Evolutionary conservation across 2,797 vertebrate genomes (phyloP).

Genomic region (Dendrocincla tyrannina): DNA sequence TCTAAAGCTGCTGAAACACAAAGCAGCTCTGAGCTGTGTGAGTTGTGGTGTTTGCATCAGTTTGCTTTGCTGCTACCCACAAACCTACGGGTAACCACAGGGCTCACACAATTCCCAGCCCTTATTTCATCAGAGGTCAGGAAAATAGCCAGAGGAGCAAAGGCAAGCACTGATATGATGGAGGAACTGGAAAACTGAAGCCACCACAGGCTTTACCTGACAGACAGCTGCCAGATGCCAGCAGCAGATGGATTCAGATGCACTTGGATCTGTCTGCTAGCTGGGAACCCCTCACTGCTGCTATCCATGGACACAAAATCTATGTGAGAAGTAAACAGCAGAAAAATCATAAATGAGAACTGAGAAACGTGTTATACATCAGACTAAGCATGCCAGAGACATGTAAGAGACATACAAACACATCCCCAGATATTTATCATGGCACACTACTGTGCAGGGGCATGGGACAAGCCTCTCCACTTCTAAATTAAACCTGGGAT

Average conservation of each 20-base stretch:
- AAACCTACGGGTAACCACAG: not conserved
- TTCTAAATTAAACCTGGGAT: not conserved
- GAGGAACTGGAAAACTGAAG: not conserved
- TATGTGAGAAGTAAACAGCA: not conserved
- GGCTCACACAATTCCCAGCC: not conserved
- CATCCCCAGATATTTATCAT: not conserved
- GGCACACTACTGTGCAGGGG: not conserved
- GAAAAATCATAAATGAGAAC: not conserved
- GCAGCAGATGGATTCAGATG: not conserved
- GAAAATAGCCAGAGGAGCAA: not conserved
- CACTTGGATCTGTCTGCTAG: not conserved
- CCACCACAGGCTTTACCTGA: not conserved
- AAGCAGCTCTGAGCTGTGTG: not conserved
- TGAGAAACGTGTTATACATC: fast-evolving
- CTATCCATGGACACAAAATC: not conserved
- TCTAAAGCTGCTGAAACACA: not conserved
- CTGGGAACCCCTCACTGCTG: not conserved
- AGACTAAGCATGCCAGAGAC: not conserved
- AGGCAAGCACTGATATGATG: not conserved
- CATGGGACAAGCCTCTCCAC: not conserved
- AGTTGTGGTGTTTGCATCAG: fast-evolving
- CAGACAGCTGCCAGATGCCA: not conserved
- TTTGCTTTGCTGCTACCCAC: not conserved
- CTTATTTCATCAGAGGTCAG: not conserved
- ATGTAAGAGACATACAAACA: not conserved